Evolutionary conservation across 2,888 invertebrate genomes (phyloP).

Genomic region (Plebejus argus): DNA sequence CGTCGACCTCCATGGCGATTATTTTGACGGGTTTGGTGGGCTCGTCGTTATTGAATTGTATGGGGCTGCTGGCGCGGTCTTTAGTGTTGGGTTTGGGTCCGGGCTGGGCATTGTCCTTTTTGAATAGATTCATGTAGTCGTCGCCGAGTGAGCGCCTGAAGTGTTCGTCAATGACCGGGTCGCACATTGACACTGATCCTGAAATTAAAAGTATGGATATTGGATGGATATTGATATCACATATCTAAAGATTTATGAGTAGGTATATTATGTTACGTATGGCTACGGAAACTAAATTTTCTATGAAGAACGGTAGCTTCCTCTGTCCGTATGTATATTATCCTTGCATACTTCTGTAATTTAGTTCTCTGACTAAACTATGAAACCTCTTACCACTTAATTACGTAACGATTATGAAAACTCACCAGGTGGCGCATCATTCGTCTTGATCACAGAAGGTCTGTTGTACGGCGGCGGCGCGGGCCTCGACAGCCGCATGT

Average conservation of each 20-base stretch:
- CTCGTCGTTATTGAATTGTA: conserved; percentile 68
- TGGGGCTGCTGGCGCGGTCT: conserved; percentile 75
- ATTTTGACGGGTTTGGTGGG: conserved; percentile 65
- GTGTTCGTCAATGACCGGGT: conserved; percentile 97
- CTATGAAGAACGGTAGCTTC: too few relatives aligned
- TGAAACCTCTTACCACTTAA: too few relatives aligned
- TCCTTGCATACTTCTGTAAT: too few relatives aligned
- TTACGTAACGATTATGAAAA: background rate
- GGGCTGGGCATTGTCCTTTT: conserved; percentile 67
- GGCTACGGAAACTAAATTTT: too few relatives aligned
- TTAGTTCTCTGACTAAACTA: too few relatives aligned
- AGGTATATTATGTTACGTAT: too few relatives aligned
- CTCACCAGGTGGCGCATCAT: conserved; percentile 68
- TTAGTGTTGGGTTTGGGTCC: conserved; percentile 70
- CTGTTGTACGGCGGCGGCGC: conserved; percentile 83
- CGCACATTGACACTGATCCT: conserved; percentile 89
- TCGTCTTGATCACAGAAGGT: conserved; percentile 84
- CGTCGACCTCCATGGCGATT: conserved; percentile 81
- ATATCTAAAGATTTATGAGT: too few relatives aligned
- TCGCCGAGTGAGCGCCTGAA: conserved; percentile 95
- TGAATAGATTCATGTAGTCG: conserved; percentile 87
- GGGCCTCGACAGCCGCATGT: conserved; percentile 82
- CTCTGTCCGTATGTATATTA: too few relatives aligned
- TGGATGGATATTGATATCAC: too few relatives aligned
- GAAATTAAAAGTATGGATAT: conserved; percentile 36